Conservation (phyloP, 2,797 vertebrate genomes). For the Macropus fuliginosus region DNA sequence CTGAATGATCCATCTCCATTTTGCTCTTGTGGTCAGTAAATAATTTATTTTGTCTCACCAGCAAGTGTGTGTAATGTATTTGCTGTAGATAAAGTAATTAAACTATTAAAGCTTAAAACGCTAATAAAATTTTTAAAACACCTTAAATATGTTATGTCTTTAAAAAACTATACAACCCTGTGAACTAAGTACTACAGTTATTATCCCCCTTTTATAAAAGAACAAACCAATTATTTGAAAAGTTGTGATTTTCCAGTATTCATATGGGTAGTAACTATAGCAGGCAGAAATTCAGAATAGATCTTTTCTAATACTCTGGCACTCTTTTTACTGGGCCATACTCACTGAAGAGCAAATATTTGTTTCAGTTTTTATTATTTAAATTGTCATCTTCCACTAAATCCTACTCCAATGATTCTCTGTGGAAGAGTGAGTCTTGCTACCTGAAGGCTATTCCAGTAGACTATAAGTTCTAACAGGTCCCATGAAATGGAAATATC, state of each 20-base stretch:
- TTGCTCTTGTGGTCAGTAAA: conserved; percentile 31
- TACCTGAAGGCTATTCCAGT: not conserved
- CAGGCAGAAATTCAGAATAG: not conserved
- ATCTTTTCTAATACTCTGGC: not conserved
- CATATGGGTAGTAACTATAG: not conserved
- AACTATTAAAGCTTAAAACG: not conserved
- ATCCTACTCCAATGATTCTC: not conserved
- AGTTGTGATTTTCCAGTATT: not conserved
- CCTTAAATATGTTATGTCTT: not conserved
- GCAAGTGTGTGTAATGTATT: conserved; percentile 41
- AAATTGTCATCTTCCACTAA: not conserved
- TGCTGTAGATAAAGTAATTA: conserved; percentile 23
- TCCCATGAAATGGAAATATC: not conserved
- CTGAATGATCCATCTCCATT: not conserved
- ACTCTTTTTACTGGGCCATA: not conserved
- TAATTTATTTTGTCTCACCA: conserved; percentile 15
- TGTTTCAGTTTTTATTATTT: not conserved
- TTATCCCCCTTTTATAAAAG: not conserved
- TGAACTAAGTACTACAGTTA: too few species aligned
- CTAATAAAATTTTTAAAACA: not conserved
- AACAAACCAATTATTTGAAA: not conserved
- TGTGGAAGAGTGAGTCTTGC: not conserved
- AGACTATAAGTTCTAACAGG: not conserved
- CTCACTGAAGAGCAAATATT: not conserved
- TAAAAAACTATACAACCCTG: not conserved